A percentile compares a stretch with the other conserved stretches of the same genome.
Conservation (phyloP, 2,113 vertebrate species). For the Parotia lawesii region DNA sequence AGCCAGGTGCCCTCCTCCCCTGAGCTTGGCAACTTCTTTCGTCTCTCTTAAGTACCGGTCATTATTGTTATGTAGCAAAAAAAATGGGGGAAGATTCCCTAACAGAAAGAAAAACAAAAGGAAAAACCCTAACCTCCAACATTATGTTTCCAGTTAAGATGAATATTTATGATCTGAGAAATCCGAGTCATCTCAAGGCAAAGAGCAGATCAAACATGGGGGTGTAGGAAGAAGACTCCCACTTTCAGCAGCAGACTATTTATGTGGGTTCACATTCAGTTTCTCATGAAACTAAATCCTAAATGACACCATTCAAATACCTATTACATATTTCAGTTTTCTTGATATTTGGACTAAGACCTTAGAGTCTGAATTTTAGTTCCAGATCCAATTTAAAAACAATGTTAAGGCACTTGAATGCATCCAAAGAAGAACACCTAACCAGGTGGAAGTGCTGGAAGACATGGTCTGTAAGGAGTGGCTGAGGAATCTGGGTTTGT, state of each 20-base stretch:
- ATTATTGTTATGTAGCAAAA: too few species aligned
- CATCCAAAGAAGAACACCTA: background rate
- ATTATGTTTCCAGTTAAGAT: background rate
- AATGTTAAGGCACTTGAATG: background rate
- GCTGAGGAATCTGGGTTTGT: background rate
- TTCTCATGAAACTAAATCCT: background rate
- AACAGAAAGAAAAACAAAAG: too few species aligned
- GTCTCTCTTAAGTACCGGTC: too few species aligned
- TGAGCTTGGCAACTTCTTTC: too few species aligned
- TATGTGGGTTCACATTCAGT: background rate
- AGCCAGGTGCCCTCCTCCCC: too few species aligned
- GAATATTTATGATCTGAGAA: background rate
- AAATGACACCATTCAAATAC: background rate
- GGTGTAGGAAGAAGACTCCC: background rate
- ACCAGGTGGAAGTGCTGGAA: background rate
- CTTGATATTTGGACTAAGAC: background rate
- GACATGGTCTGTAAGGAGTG: too few species aligned
- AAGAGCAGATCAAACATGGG: background rate
- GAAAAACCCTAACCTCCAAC: too few species aligned
- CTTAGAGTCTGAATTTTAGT: background rate
- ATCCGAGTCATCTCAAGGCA: background rate
- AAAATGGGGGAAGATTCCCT: too few species aligned
- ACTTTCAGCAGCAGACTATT: background rate
- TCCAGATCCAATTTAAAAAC: background rate
- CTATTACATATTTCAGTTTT: background rate